Conservation (phyloP, 2,113 vertebrate genomes). For the Nesospiza acunhae region DNA sequence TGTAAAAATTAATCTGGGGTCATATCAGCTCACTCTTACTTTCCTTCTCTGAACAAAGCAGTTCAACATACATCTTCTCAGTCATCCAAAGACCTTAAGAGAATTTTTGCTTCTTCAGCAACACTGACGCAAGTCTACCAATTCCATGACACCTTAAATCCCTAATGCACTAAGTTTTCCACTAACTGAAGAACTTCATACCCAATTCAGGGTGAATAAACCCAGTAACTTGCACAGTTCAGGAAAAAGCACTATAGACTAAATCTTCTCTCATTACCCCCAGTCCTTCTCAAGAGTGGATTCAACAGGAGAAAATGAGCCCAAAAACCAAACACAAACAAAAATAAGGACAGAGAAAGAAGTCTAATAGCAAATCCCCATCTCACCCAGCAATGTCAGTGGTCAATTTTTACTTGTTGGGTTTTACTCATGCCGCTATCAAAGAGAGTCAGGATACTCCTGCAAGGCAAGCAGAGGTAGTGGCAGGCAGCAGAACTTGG, state of each 20-base stretch:
- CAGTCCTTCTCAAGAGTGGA: background rate
- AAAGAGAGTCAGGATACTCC: background rate
- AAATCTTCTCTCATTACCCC: background rate
- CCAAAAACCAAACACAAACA: background rate
- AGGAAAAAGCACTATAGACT: background rate
- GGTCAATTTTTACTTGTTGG: background rate
- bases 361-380: background rate
- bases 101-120: background rate
- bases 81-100: background rate
- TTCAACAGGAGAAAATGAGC: background rate
- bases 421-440: background rate
- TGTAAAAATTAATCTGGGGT: background rate
- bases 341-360: background rate
- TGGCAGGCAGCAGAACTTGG: background rate
- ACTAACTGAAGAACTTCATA: background rate
- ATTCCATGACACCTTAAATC: background rate
- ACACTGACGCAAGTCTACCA: background rate
- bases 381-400: background rate
- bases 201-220: background rate
- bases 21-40: background rate
- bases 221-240: background rate
- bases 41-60: background rate
- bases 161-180: background rate
- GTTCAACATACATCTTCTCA: background rate
- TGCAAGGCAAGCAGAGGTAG: background rate